Conservation (phyloP, 2,888 invertebrate species). For the Didymodactylos carnosus region DNA sequence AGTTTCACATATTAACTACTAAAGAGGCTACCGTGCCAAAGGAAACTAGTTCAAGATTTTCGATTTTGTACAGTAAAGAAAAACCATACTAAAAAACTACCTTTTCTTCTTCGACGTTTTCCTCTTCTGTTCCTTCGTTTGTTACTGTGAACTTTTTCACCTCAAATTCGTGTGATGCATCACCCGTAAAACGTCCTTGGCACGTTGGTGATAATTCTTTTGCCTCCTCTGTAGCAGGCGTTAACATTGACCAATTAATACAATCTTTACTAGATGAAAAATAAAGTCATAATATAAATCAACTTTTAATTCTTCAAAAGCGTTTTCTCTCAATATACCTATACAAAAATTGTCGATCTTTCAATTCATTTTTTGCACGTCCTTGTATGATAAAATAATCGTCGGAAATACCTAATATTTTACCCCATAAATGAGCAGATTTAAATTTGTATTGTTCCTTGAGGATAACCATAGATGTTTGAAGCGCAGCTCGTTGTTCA, state of each 20-base stretch:
- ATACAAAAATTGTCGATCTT: conserved; percentile 55
- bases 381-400: conserved; percentile 71
- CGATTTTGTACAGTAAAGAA: background rate
- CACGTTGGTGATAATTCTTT: conserved; percentile 25
- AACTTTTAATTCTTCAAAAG: too few relatives aligned
- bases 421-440: conserved; percentile 65
- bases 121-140: conserved; percentile 25
- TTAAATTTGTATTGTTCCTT: conserved; percentile 65
- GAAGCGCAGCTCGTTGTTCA: conserved; percentile 48
- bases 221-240: conserved; percentile 28
- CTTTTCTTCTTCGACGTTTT: conserved; percentile 29
- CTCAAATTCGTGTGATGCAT: conserved; percentile 34
- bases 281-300: conserved; percentile 10
- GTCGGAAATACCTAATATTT: conserved; percentile 50
- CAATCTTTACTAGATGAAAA: conserved; percentile 34
- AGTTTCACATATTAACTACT: too few relatives aligned
- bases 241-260: conserved; percentile 32
- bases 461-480: conserved; percentile 55
- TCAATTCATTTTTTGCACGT: conserved; percentile 50
- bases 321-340: conserved; percentile 40
- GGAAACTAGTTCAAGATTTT: background rate
- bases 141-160: conserved; percentile 24
- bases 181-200: conserved; percentile 33
- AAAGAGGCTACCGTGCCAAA: too few relatives aligned
- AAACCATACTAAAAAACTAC: conserved; percentile 17